Evolutionary conservation across 2,113 vertebrate genomes (phyloP).

Genomic region (Neolamprologus falcicula): DNA sequence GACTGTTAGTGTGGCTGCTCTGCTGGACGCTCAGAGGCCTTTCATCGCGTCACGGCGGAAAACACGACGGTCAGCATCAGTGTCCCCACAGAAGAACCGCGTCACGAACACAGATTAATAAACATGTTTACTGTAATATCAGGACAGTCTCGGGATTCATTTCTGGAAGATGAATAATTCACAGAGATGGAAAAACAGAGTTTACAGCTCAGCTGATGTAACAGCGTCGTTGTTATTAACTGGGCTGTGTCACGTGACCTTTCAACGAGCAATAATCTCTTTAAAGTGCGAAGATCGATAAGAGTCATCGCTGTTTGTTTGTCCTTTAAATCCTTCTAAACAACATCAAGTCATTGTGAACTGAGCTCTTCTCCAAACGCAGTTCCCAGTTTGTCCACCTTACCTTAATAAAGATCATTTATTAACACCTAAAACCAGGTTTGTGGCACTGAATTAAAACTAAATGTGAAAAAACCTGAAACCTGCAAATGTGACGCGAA

Average conservation of each 20-base stretch:
- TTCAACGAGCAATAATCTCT: fast-evolving
- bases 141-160: background rate
- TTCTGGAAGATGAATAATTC: background rate
- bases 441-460: fast-evolving
- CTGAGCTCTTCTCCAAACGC: fast-evolving
- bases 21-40: background rate
- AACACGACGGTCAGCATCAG: background rate
- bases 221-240: fast-evolving
- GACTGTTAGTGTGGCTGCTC: fast-evolving
- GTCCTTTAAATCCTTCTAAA: background rate
- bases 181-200: background rate
- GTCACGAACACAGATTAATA: background rate
- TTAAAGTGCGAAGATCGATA: background rate
- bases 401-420: background rate
- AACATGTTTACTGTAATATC: fast-evolving
- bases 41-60: background rate
- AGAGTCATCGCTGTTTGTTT: background rate
- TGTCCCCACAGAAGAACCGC: background rate
- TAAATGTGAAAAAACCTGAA: background rate
- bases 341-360: fast-evolving
- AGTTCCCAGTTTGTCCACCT: fast-evolving
- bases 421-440: background rate
- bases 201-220: background rate
- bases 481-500: background rate
- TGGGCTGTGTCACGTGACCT: background rate